Evolutionary conservation across 2,113 vertebrate genomes (phyloP).

Genomic region (Ascaphus truei): DNA sequence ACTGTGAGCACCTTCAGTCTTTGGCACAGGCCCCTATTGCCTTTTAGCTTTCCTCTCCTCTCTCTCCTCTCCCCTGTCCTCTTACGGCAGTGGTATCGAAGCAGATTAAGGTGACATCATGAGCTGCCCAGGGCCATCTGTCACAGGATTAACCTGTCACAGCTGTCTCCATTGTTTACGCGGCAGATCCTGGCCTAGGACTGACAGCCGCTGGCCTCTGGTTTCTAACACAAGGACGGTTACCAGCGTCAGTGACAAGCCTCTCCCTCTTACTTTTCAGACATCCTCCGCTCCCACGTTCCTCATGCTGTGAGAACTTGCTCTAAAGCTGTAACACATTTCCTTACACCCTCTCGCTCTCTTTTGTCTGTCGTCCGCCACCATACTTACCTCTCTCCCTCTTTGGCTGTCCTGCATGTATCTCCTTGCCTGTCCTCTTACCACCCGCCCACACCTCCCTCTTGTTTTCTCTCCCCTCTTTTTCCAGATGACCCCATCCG

Average conservation of each 20-base stretch:
- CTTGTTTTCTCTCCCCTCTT: not conserved
- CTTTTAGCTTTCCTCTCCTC: too few species aligned
- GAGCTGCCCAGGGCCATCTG: conserved; percentile 18
- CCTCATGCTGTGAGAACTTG: conserved; percentile 16
- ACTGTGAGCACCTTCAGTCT: not conserved
- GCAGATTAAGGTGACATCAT: conserved; percentile 31
- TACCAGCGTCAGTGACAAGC: conserved; percentile 52
- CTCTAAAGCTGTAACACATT: conserved; percentile 5
- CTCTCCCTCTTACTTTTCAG: not conserved
- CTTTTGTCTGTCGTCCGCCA: not conserved
- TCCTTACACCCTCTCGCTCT: not conserved
- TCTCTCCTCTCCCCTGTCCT: not conserved
- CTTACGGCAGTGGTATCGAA: too few species aligned
- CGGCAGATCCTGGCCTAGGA: conserved; percentile 35
- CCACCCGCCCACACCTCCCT: conserved; percentile 8
- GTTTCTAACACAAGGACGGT: conserved; percentile 75
- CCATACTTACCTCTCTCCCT: not conserved
- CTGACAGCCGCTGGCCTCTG: conserved; percentile 79
- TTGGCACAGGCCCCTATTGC: not conserved
- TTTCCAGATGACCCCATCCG: conserved; percentile 81
- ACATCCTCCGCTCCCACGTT: conserved; percentile 12
- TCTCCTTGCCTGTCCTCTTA: not conserved
- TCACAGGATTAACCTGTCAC: conserved; percentile 27
- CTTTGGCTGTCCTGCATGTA: not conserved
- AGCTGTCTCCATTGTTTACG: conserved; percentile 26